A percentile compares a stretch with the other conserved stretches of the same genome.
Evolutionary conservation across 2,797 vertebrate species (phyloP).

Genomic region (Macrochelys suwanniensis): DNA sequence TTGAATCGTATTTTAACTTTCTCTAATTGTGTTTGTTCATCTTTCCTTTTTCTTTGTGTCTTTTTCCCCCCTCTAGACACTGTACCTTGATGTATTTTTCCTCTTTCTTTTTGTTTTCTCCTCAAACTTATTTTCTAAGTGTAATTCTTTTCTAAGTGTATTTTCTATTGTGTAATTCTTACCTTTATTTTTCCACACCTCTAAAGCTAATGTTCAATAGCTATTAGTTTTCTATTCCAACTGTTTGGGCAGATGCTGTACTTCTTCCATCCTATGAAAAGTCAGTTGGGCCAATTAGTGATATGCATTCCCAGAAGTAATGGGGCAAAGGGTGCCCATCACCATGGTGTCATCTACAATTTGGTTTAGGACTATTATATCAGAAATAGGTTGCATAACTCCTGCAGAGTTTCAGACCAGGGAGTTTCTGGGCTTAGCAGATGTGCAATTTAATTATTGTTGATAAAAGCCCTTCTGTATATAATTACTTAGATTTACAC

Average conservation of each 20-base stretch:
- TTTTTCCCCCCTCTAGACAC: not conserved
- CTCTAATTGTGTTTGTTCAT: not conserved
- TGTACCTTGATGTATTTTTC: not conserved
- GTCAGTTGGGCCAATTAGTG: not conserved
- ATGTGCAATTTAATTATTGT: not conserved
- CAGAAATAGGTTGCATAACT: not conserved
- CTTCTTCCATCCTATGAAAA: not conserved
- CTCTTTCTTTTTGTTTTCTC: constrained; percentile 9
- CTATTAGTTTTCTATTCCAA: not conserved
- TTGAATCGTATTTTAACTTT: not conserved
- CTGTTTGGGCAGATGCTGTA: not conserved
- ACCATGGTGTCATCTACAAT: not conserved
- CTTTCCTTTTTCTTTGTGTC: not conserved
- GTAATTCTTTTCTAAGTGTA: no score
- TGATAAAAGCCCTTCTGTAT: not conserved
- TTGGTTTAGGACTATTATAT: not conserved
- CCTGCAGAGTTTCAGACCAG: not conserved
- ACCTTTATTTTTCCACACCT: not conserved
- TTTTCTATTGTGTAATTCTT: not conserved
- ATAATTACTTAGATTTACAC: not conserved
- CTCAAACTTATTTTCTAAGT: not conserved
- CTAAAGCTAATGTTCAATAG: not conserved
- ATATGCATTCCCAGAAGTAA: not conserved
- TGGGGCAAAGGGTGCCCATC: not conserved
- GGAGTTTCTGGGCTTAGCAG: not conserved